These are phyloP conservation scores for Chymomyza amoena DNA, from an alignment of 2,888 invertebrate genomes.

Conservation along the genomic window DNA sequence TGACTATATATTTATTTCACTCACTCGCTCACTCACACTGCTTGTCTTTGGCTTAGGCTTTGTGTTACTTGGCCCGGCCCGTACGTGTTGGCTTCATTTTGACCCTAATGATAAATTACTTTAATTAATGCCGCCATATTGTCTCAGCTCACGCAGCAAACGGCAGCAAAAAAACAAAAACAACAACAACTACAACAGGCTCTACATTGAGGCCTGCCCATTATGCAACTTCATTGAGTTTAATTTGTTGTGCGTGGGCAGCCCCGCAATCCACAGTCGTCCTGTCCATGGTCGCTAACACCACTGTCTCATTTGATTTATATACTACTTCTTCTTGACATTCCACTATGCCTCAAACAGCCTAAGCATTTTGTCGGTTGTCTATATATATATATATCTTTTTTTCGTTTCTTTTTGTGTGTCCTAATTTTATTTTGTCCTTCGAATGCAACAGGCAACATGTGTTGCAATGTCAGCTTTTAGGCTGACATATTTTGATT, in stretches of 20 bases:
- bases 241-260: conserved; percentile 57
- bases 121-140: conserved; percentile 76
- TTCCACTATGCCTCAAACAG: conserved; percentile 34
- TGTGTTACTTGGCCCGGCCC: neutral
- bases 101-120: conserved; percentile 76
- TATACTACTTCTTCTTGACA: conserved; percentile 22
- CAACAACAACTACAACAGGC: conserved; percentile 32
- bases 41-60: neutral
- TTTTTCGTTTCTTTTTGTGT: neutral
- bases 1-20: neutral
- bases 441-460: conserved; percentile 62
- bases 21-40: neutral
- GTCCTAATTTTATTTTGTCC: conserved; percentile 45
- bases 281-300: neutral
- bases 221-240: conserved; percentile 72
- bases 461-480: conserved; percentile 28
- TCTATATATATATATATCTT: conserved; percentile 26
- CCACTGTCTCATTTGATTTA: conserved; percentile 14
- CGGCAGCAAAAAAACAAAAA: neutral
- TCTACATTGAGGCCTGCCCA: conserved; percentile 23
- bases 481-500: conserved; percentile 56
- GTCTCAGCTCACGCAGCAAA: conserved; percentile 43
- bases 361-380: conserved; percentile 49
- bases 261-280: neutral
- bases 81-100: conserved; percentile 50